Evolutionary conservation across 1,140 invertebrate genomes (phyloP), one percentile per base, ranked within the genome.

Genomic region (Drosophila ficusphila): DNA sequence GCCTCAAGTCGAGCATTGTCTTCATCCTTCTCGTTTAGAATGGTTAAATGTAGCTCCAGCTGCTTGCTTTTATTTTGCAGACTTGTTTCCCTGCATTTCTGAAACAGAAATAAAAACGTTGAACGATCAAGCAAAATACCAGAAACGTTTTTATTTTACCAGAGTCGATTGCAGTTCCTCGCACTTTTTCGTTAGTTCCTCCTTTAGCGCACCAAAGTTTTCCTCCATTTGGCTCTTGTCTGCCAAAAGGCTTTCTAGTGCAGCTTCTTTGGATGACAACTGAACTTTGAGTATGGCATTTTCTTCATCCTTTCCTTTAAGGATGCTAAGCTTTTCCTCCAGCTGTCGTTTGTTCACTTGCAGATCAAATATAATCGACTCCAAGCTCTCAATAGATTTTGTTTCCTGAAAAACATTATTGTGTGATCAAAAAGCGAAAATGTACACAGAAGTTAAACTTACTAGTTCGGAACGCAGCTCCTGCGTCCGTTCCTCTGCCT

Each of bases 391-490:
- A 0, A 16, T 16, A 0, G 34, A 14, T 7, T 34, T 23, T 4
- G 16, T 8, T 54, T 39, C 7, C 57, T 39, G 3, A 5, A 27
- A 60, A 21, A 14, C 0, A n/a, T 21, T 51, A n/a, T 4, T 1
- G 39, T 41, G 2, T 0, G 25, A 38, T n/a, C 0, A 14, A 3
- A 2, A 9, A 2, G 3, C 12, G 0, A 33, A 27, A n/a, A 1
- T 0, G 11, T 0, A 18, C 34, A 7, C 9, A 0, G 12, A 2
- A 4, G 5, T 14, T 7, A 12, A 38, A 16, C 53, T 41, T 44
- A 83, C 79, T 48, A 78, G 16, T 6, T 36, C 8, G 1, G 36
- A 42, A 0, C 61, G 54, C 2, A 78, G 9, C 27, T 86, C 60
- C 3, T 57, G 36, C 8, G 42, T 33, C 2, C 29, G 21, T 29